These are phyloP conservation scores for Cichladusa arquata DNA, from an alignment of 2,113 vertebrate genomes.

Conservation along the genomic window DNA sequence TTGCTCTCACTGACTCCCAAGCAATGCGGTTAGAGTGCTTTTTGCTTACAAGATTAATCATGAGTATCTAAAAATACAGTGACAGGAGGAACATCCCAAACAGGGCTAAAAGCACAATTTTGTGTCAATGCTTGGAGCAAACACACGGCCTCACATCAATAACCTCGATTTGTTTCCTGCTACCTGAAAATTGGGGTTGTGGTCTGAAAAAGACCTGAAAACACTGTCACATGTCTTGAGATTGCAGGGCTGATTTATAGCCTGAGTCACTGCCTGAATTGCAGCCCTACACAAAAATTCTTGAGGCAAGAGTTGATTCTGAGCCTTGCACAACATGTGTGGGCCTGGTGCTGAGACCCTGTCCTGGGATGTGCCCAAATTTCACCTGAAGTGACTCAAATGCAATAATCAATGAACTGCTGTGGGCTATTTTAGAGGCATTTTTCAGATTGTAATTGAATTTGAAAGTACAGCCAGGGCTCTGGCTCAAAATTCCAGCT, in stretches of 20 bases:
- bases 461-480: neutral
- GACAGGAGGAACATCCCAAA: neutral
- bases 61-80: neutral
- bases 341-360: neutral
- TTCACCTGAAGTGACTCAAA: neutral
- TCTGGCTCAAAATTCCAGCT: neutral
- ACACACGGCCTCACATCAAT: neutral
- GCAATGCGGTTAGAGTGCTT: neutral
- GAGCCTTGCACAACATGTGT: fast-evolving
- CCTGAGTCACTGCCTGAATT: neutral
- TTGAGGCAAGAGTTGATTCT: neutral
- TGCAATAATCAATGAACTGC: neutral
- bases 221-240: neutral
- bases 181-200: neutral
- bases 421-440: neutral
- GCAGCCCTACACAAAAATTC: neutral
- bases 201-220: neutral
- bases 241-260: neutral
- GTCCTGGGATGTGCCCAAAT: neutral
- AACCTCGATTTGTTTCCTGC: neutral
- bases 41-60: neutral
- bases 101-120: neutral
- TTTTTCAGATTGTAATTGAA: neutral
- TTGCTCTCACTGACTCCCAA: neutral
- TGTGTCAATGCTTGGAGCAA: neutral